Evolutionary conservation across 2,797 vertebrate species (phyloP), one percentile per base, ranked within the genome.

Genomic region (Myotis daubentonii): DNA sequence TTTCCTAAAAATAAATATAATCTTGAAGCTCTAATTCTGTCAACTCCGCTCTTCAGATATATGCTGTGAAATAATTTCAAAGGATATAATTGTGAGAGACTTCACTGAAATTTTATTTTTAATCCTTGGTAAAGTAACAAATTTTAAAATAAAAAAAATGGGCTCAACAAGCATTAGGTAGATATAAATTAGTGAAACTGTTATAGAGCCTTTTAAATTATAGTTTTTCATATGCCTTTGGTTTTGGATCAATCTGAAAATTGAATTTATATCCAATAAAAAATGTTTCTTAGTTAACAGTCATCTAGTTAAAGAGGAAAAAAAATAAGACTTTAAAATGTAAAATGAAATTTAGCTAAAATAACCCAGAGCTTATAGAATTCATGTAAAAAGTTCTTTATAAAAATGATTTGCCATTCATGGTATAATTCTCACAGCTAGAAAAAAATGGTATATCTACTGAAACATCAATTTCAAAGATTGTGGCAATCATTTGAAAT

Each of bases 1-100:
- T 75, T 88, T 91, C 47, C 87, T 51, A 92, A 90, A 90, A 95
- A 94, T 86, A 93, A 94, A 74, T n/a, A 82, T 47, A 71, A 90
- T 22, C 15, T 62, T 51, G 12, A 87, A 93, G 44, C 5, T 70
- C 20, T 88, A 51, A 72, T 91, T 92, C 55, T 95, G 47, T 30
- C 41, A 65, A 33, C 2, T 81, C 71, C 3, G 86, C 7, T 92
- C 71, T 87, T 72, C 44, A 84, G n/a, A 86, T 36, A 92, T 53
- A n/a, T 62, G 15, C 4, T 5, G 62, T 76, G 53, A 79, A 91
- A 79, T 71, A 71, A 83, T 72, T 93, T 92, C 60, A 80, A 85
- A 93, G 76, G 93, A 74, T 85, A 41, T 6, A 49, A 81, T 33
- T 93, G 80, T 55, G 79, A 92, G 22, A 75, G 16, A 51, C 7